phyloP scores from a whole-genome alignment of 2,888 invertebrate genomes.

The Apantesis nais region DNA sequence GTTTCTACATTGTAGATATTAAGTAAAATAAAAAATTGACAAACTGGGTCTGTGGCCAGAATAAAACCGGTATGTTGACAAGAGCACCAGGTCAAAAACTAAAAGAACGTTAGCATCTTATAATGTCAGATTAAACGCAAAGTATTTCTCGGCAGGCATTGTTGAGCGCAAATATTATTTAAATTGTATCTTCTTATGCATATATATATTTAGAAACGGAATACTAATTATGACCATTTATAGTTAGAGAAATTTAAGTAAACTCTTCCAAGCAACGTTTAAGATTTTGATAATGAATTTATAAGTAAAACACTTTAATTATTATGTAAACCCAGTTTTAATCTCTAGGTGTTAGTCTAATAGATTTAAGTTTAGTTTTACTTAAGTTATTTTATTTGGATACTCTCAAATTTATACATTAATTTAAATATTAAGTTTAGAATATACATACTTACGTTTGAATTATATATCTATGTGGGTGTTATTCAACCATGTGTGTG shows the following conservation, averaged over 20 bases:
- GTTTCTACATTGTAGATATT: constrained; percentile 42
- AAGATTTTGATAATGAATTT: too few species aligned
- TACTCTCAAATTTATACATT: not conserved
- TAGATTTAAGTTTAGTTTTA: too few species aligned
- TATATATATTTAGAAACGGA: not conserved
- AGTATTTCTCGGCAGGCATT: not conserved
- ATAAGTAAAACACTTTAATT: too few species aligned
- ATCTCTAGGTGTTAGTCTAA: too few species aligned
- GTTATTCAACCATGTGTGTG: too few species aligned
- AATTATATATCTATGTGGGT: too few species aligned
- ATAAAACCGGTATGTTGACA: not conserved
- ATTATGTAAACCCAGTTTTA: not conserved
- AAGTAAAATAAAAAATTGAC: constrained; percentile 29
- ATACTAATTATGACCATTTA: not conserved
- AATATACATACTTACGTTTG: too few species aligned
- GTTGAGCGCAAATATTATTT: not conserved
- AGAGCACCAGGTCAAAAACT: not conserved
- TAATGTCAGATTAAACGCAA: not conserved
- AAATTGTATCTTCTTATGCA: not conserved
- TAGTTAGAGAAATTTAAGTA: too few species aligned
- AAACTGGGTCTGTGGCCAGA: constrained; percentile 4
- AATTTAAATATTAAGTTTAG: too few species aligned
- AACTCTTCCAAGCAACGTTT: too few species aligned
- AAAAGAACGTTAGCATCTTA: not conserved
- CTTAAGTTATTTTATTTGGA: not conserved